Percentiles rank a stretch among this genome's conserved stretches.
Evolutionary conservation across 2,113 vertebrate species (phyloP).

Genomic region (Daboia siamensis): DNA sequence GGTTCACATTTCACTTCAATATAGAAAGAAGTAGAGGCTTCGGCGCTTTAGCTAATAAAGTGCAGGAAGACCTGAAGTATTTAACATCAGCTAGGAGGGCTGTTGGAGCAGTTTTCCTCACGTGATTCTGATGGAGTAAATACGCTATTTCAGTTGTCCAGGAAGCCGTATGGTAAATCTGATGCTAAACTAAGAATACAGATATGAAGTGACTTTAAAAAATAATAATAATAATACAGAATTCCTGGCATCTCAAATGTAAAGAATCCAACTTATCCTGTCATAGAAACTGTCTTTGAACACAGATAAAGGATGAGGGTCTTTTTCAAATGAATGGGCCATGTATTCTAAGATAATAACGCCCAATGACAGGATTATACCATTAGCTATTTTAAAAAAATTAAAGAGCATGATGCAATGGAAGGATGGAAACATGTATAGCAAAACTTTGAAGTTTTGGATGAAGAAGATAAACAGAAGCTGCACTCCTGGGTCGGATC

Average conservation of each 20-base stretch:
- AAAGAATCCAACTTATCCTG: background rate
- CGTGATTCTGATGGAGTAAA: background rate
- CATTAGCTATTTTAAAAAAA: background rate
- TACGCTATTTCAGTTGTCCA: background rate
- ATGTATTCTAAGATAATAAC: background rate
- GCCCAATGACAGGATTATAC: background rate
- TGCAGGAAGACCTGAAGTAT: background rate
- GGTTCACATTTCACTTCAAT: conserved; percentile 17
- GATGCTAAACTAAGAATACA: background rate
- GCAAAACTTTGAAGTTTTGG: background rate
- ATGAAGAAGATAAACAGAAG: background rate
- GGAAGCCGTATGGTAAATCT: background rate
- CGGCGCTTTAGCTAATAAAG: background rate
- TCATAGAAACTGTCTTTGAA: background rate
- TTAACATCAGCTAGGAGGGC: background rate
- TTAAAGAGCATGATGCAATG: background rate
- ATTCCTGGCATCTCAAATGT: background rate
- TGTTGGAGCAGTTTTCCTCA: background rate
- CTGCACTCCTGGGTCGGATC: background rate
- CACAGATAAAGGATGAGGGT: background rate
- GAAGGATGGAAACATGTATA: background rate
- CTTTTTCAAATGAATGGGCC: background rate
- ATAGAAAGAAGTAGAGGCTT: conserved; percentile 9
- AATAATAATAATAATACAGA: background rate
- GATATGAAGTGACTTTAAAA: background rate